phyloP scores from a whole-genome alignment of 2,113 vertebrate genomes.

The Neotragus moschatus region DNA sequence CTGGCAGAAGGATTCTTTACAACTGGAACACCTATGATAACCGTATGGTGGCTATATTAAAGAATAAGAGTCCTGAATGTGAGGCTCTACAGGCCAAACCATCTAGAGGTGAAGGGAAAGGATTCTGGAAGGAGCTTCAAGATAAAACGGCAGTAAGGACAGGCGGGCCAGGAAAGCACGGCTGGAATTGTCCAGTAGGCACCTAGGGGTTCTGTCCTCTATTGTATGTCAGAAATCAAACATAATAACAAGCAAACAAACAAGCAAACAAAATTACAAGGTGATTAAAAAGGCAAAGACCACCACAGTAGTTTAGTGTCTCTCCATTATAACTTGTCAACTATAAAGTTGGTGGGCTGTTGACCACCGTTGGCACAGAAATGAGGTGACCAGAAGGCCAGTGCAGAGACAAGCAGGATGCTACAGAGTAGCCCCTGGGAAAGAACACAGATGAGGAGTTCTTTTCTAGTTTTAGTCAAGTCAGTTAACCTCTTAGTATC shows the following conservation, averaged over 20 bases:
- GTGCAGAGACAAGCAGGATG: not conserved
- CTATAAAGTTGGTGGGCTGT: accelerated
- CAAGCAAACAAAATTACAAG: not conserved
- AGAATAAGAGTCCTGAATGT: not conserved
- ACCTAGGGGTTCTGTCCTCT: not conserved
- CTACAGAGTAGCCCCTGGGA: not conserved
- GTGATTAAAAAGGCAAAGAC: not conserved
- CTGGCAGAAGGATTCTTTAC: not conserved
- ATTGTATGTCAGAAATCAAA: not conserved
- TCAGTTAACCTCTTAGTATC: not conserved
- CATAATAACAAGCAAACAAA: not conserved
- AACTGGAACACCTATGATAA: not conserved
- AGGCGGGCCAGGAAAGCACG: not conserved
- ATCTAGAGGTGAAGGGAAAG: not conserved
- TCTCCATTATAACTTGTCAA: not conserved
- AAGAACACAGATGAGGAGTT: not conserved
- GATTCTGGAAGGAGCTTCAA: not conserved
- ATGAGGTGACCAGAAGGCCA: not conserved
- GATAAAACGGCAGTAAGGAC: not conserved
- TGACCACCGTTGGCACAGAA: not conserved
- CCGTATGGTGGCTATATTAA: not conserved
- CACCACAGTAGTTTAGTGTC: not conserved
- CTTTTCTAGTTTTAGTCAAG: not conserved
- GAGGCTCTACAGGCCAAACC: not conserved
- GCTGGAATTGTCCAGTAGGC: not conserved